These are phyloP conservation scores for Lacerta agilis DNA, from an alignment of 2,797 vertebrate genomes.

Conservation along the genomic window DNA sequence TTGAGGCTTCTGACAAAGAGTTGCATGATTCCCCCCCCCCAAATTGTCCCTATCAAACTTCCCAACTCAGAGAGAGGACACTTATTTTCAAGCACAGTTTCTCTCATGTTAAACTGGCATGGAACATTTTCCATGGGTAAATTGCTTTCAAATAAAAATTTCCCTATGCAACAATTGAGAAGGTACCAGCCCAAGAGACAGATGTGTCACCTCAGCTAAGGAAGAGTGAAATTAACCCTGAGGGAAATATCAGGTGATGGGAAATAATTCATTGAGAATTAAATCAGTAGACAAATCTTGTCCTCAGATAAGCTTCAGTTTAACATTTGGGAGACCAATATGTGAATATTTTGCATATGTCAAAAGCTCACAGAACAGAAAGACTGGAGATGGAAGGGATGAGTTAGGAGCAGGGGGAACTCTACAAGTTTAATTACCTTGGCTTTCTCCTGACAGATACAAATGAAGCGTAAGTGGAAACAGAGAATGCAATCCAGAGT, in stretches of 20 bases:
- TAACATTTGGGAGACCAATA: neutral
- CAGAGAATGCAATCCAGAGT: neutral
- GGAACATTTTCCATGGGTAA: neutral
- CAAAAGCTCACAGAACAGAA: neutral
- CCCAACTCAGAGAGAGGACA: neutral
- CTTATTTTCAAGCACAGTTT: neutral
- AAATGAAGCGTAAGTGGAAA: conserved; percentile 7
- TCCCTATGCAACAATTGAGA: neutral
- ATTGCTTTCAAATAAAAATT: neutral
- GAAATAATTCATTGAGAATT: neutral
- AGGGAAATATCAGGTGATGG: neutral
- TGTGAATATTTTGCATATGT: neutral
- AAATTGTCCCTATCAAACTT: neutral
- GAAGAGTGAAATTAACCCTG: neutral
- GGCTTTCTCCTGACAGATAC: neutral
- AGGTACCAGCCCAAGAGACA: too few species aligned
- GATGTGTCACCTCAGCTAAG: neutral
- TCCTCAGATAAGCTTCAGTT: neutral
- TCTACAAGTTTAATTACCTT: conserved; percentile 15
- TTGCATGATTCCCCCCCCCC: neutral
- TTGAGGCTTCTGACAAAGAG: neutral
- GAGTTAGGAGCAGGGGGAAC: neutral
- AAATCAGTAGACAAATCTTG: neutral
- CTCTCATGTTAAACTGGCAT: too few species aligned
- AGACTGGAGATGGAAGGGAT: neutral